Conservation (phyloP, 2,888 invertebrate genomes). For the Caenorhabditis sp. region DNA sequence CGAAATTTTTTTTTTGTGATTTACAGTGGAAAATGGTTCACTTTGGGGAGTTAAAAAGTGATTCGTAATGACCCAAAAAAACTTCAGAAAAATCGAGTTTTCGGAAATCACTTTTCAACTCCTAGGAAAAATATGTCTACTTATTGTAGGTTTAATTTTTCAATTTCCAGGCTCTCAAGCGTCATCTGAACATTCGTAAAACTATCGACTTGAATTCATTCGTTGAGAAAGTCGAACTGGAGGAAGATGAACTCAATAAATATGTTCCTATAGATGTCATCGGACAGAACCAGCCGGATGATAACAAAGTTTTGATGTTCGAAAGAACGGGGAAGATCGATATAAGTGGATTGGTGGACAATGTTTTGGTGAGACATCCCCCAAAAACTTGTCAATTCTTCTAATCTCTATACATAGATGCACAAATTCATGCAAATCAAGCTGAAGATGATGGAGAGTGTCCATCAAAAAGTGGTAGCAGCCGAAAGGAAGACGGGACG, state of each 20-base stretch:
- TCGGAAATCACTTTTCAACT: too few relatives aligned
- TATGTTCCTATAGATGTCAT: conserved; percentile 78
- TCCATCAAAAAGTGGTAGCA: conserved; percentile 73
- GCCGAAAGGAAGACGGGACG: conserved; percentile 71
- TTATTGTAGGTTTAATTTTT: too few relatives aligned
- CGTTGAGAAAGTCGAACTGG: conserved; percentile 52
- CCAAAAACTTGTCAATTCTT: conserved; percentile 48
- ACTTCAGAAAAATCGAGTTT: too few relatives aligned
- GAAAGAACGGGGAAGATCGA: conserved; percentile 80
- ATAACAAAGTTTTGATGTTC: conserved; percentile 71
- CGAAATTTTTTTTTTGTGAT: conserved; percentile 36
- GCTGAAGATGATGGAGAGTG: conserved; percentile 80
- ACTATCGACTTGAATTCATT: conserved; percentile 73
- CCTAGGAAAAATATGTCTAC: too few relatives aligned
- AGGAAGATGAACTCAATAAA: conserved; percentile 60
- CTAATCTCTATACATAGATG: conserved; percentile 63
- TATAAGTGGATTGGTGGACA: conserved; percentile 76
- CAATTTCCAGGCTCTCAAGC: conserved; percentile 75
- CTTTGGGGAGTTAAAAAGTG: too few relatives aligned
- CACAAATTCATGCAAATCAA: conserved; percentile 80
- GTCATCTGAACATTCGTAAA: conserved; percentile 79
- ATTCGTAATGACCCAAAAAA: too few relatives aligned
- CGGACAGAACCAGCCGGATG: conserved; percentile 73
- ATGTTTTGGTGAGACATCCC: conserved; percentile 48
- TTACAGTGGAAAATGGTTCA: too few relatives aligned